Evolutionary conservation across 2,797 vertebrate species (phyloP).

Genomic region (Amblyraja radiata): DNA sequence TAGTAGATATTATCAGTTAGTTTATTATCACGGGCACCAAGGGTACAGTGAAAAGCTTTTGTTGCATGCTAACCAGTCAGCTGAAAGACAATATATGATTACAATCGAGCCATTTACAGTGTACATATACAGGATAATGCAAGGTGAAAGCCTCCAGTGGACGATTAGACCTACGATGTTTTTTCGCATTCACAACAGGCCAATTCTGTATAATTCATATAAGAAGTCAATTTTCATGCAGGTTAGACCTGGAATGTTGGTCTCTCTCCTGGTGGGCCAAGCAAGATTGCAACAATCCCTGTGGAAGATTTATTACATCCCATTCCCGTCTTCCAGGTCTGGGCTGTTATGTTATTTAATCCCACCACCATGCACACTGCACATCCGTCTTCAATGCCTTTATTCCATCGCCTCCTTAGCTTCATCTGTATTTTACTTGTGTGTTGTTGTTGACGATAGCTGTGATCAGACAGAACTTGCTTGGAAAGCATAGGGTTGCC

Average conservation of each 20-base stretch:
- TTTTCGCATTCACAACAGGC: conserved; percentile 69
- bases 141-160: conserved; percentile 30
- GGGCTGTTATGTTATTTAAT: conserved; percentile 41
- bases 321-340: conserved; percentile 42
- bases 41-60: no score
- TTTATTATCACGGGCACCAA: no score
- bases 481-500: conserved; percentile 43
- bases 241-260: conserved; percentile 52
- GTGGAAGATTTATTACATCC: conserved; percentile 41
- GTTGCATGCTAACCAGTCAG: no score
- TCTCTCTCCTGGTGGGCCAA: conserved; percentile 49
- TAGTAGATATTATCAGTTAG: conserved; percentile 40
- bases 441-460: conserved; percentile 43
- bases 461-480: conserved; percentile 53
- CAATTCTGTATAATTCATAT: conserved; percentile 57
- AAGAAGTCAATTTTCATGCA: conserved; percentile 50
- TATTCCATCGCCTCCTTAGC: conserved; percentile 50
- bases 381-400: conserved; percentile 41
- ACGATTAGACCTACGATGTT: conserved; percentile 56
- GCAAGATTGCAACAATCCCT: conserved; percentile 46
- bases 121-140: no score
- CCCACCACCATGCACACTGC: conserved; percentile 44
- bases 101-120: no score
- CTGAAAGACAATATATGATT: no score
- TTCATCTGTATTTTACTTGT: conserved; percentile 46